Percentiles rank a stretch among this genome's conserved stretches.
These are phyloP conservation scores for Ochropleura leucogaster DNA, from an alignment of 2,888 invertebrate genomes.

Conservation along the genomic window DNA sequence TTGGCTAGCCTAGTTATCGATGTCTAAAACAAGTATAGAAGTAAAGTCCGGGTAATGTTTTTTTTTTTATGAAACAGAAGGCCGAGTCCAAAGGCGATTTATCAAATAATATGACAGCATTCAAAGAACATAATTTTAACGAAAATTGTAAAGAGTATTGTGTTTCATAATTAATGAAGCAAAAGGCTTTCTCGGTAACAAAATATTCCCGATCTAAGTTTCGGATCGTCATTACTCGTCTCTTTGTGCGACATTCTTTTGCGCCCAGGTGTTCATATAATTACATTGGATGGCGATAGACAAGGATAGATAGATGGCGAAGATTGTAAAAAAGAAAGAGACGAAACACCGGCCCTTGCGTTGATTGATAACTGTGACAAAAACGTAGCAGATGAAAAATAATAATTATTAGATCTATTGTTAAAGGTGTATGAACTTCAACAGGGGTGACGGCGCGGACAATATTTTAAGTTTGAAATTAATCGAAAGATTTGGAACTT, in stretches of 20 bases:
- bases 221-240: constrained; percentile 89
- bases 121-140: constrained; percentile 86
- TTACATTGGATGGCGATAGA: constrained; percentile 84
- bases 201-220: constrained; percentile 89
- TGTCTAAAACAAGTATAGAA: constrained; percentile 26
- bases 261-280: constrained; percentile 90
- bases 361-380: constrained; percentile 91
- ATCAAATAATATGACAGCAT: constrained; percentile 88
- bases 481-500: constrained; percentile 21
- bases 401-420: constrained; percentile 90
- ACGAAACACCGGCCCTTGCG: constrained; percentile 80
- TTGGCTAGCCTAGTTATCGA: constrained; percentile 25
- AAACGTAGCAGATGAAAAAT: constrained; percentile 91
- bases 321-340: constrained; percentile 72
- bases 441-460: constrained; percentile 80
- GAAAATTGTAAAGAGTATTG: constrained; percentile 88
- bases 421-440: constrained; percentile 86
- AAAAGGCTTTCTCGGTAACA: constrained; percentile 89
- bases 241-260: constrained; percentile 91
- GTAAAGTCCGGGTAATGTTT: constrained; percentile 48
- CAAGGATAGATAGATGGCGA: constrained; percentile 74
- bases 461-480: constrained; percentile 31
- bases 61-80: constrained; percentile 79
- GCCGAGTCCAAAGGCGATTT: constrained; percentile 77
- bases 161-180: constrained; percentile 91